A percentile compares a stretch with the other conserved stretches of the same genome.
These are phyloP conservation scores for Cristatella mucedo DNA, from an alignment of 2,888 invertebrate species.

Conservation along the genomic window DNA sequence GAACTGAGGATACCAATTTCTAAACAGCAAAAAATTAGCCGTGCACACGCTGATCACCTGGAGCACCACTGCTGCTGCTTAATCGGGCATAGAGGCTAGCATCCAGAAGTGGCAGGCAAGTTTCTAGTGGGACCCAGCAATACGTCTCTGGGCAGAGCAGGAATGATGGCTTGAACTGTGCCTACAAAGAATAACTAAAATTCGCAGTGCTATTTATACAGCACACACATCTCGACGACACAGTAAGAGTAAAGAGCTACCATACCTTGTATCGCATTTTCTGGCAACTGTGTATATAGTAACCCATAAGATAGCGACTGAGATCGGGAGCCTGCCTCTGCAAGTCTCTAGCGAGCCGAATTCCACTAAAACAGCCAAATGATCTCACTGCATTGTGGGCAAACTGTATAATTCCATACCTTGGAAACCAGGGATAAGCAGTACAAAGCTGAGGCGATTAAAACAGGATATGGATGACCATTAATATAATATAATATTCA, in stretches of 20 bases:
- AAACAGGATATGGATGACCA: too few species aligned
- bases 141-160: constrained; percentile 82
- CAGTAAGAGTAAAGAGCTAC: too few species aligned
- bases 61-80: too few species aligned
- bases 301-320: constrained; percentile 92
- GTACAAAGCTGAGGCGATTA: too few species aligned
- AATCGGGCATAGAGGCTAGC: constrained; percentile 47
- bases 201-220: background rate
- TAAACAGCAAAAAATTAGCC: too few species aligned
- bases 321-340: constrained; percentile 46
- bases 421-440: too few species aligned
- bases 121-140: constrained; percentile 60
- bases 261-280: too few species aligned
- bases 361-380: constrained; percentile 54
- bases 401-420: background rate
- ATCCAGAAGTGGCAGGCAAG: constrained; percentile 56
- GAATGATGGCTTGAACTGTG: constrained; percentile 64
- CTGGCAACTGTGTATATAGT: constrained; percentile 82
- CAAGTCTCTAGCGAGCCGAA: constrained; percentile 60
- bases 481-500: too few species aligned
- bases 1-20: too few species aligned
- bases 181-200: constrained; percentile 37
- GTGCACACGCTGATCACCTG: too few species aligned
- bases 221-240: background rate
- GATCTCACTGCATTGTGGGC: background rate